These are phyloP conservation scores for Hetaerina americana DNA, from an alignment of 1,140 invertebrate genomes.

Conservation along the genomic window DNA sequence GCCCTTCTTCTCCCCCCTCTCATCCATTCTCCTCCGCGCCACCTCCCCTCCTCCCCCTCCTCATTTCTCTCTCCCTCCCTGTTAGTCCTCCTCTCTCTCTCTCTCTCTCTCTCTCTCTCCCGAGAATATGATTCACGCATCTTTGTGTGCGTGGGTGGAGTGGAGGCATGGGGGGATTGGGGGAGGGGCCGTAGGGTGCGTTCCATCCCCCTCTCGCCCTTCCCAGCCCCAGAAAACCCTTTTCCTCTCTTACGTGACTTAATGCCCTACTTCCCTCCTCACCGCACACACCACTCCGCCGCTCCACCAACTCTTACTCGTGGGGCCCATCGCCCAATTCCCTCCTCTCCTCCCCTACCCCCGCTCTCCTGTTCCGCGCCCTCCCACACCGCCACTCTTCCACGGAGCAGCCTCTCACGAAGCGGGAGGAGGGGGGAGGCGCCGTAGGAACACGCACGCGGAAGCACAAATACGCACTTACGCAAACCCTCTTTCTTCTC, in stretches of 20 bases:
- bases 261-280: neutral
- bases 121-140: no score
- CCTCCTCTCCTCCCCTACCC: neutral
- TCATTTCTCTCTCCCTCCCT: neutral
- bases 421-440: no score
- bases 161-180: no score
- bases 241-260: neutral
- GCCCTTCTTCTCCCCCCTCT: neutral
- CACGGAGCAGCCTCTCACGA: no score
- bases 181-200: no score
- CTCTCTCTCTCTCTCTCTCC: neutral
- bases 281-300: neutral
- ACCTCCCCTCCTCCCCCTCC: neutral
- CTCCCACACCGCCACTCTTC: no score
- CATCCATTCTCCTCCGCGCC: neutral
- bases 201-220: neutral
- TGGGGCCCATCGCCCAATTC: neutral
- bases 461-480: no score
- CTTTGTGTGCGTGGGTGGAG: no score
- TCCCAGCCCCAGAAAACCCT: no score
- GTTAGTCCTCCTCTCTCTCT: neutral
- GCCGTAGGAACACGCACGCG: no score
- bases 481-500: no score
- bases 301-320: neutral
- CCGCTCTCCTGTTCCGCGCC: no score